These are phyloP conservation scores for Xyrichtys novacula DNA, from an alignment of 2,797 vertebrate species.

Conservation along the genomic window DNA sequence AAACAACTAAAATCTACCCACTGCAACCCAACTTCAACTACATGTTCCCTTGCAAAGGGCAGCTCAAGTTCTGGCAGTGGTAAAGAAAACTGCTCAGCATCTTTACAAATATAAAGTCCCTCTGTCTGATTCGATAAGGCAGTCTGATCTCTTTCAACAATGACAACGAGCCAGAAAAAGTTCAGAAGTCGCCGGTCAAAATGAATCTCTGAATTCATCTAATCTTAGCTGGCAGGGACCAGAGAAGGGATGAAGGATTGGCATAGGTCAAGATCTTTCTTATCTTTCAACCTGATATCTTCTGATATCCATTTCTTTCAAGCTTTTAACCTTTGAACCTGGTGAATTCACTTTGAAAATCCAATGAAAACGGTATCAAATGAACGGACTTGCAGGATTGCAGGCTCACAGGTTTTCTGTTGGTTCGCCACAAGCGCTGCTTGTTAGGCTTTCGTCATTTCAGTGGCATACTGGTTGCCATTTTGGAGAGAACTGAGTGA, in stretches of 20 bases:
- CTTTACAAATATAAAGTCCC: slow-evolving; percentile 41
- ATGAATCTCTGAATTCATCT: slow-evolving; percentile 61
- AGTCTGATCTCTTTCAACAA: slow-evolving; percentile 84
- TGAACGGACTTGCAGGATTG: slow-evolving; percentile 29
- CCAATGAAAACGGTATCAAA: slow-evolving; percentile 54
- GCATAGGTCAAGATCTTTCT: slow-evolving; percentile 46
- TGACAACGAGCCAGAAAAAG: slow-evolving; percentile 73
- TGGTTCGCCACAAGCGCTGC: slow-evolving; percentile 37
- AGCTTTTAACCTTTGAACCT: slow-evolving; percentile 13
- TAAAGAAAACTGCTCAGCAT: slow-evolving; percentile 60
- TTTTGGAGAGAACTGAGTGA: slow-evolving; percentile 39
- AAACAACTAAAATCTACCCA: slow-evolving; percentile 64
- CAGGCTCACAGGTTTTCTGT: slow-evolving; percentile 27
- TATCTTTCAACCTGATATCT: slow-evolving; percentile 35
- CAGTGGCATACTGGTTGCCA: slow-evolving; percentile 69
- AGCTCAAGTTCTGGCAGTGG: slow-evolving; percentile 65
- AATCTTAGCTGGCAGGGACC: slow-evolving; percentile 53
- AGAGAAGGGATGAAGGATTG: slow-evolving; percentile 33
- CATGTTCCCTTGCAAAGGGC: slow-evolving; percentile 46
- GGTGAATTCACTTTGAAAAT: slow-evolving; percentile 41
- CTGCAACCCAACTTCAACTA: slow-evolving; percentile 65
- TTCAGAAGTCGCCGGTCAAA: slow-evolving; percentile 60
- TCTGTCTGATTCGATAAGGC: slow-evolving; percentile 80
- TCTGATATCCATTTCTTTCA: slow-evolving; percentile 30
- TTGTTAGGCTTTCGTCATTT: slow-evolving; percentile 49